These are phyloP conservation scores for Cotesia glomerata DNA, from an alignment of 1,140 invertebrate species.

Conservation along the genomic window DNA sequence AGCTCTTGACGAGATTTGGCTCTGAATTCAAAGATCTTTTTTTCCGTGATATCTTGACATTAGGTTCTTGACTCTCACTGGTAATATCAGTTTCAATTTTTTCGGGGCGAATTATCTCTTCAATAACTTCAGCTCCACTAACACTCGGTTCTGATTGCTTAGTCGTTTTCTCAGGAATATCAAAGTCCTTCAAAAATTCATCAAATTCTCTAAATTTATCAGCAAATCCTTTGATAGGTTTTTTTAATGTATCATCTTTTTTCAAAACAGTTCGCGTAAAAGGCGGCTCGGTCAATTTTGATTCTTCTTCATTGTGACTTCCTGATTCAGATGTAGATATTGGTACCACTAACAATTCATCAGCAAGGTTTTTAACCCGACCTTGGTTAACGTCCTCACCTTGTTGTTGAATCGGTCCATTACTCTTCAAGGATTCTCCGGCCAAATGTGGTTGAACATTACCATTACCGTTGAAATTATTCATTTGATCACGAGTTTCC, in stretches of 20 bases:
- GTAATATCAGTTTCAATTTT: constrained; percentile 15
- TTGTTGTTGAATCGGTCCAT: constrained; percentile 29
- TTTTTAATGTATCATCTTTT: constrained; percentile 27
- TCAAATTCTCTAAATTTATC: constrained; percentile 55
- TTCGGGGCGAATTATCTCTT: constrained; percentile 37
- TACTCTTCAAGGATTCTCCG: constrained; percentile 32
- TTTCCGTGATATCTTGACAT: neutral
- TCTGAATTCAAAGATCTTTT: constrained; percentile 36
- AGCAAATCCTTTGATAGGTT: constrained; percentile 35
- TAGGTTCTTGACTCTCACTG: constrained; percentile 4
- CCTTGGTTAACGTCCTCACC: constrained; percentile 42
- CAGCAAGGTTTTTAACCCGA: constrained; percentile 35
- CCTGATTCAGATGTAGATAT: neutral
- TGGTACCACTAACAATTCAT: constrained; percentile 10
- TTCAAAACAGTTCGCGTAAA: constrained; percentile 30
- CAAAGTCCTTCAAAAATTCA: constrained; percentile 55
- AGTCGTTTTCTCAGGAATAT: constrained; percentile 42
- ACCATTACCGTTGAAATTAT: constrained; percentile 44
- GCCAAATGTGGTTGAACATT: constrained; percentile 33
- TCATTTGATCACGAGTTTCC: constrained; percentile 39
- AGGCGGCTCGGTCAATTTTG: constrained; percentile 36
- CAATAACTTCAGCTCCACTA: constrained; percentile 30
- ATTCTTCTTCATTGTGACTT: neutral
- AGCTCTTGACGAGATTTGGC: constrained; percentile 47
- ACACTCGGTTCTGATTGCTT: constrained; percentile 27